Evolutionary conservation across 2,888 invertebrate genomes (phyloP).

Genomic region (Meiosimyza platycephala): DNA sequence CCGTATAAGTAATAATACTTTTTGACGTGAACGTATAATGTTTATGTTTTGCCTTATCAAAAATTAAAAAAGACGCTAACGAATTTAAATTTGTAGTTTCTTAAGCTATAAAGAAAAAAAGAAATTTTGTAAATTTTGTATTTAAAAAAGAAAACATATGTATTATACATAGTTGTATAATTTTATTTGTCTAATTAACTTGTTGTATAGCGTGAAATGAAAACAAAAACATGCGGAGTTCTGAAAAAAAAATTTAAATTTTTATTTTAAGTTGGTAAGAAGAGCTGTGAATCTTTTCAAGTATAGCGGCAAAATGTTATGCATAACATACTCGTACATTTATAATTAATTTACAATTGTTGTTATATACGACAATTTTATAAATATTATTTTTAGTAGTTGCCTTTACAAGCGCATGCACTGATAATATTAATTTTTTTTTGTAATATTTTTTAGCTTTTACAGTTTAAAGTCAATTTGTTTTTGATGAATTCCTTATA

Average conservation of each 20-base stretch:
- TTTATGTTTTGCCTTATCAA: constrained; percentile 43
- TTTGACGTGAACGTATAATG: no score
- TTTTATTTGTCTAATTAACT: constrained; percentile 12
- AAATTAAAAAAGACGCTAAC: constrained; percentile 1
- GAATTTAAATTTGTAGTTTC: constrained; percentile 18
- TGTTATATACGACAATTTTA: not conserved
- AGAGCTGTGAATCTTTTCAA: not conserved
- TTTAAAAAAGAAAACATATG: constrained; percentile 2
- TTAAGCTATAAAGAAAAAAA: constrained; percentile 18
- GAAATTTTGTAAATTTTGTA: constrained; percentile 30
- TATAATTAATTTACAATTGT: not conserved
- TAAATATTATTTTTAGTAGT: constrained; percentile 44
- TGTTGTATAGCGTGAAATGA: constrained; percentile 16
- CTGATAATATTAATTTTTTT: constrained; percentile 59
- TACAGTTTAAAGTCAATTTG: not conserved
- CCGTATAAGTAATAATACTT: no score
- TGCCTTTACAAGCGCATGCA: constrained; percentile 60
- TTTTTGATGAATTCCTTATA: constrained; percentile 10
- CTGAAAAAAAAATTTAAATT: constrained; percentile 17
- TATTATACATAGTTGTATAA: constrained; percentile 8
- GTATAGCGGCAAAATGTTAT: not conserved
- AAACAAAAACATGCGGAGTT: constrained; percentile 36
- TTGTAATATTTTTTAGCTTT: not conserved
- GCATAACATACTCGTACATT: not conserved
- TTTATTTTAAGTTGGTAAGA: no score